Evolutionary conservation across 2,888 invertebrate genomes (phyloP).

Genomic region (Cephonodes hylas): DNA sequence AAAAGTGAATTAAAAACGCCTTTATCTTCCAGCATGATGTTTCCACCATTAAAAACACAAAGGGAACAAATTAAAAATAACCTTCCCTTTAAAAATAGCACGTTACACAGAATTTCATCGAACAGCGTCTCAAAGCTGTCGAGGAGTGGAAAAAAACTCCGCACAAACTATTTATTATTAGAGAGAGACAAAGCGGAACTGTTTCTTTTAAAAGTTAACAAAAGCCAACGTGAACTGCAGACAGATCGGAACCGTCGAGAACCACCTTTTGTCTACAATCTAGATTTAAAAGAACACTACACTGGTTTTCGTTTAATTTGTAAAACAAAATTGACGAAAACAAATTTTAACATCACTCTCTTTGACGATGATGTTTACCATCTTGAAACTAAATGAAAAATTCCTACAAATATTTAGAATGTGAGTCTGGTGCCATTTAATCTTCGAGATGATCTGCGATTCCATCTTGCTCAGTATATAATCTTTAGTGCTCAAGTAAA

Average conservation of each 20-base stretch:
- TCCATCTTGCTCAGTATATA: too few relatives aligned
- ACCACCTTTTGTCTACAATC: neutral
- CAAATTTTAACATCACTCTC: too few relatives aligned
- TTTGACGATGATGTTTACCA: too few relatives aligned
- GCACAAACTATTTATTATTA: constrained; percentile 20
- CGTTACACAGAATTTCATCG: neutral
- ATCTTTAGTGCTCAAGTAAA: too few relatives aligned
- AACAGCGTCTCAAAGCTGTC: constrained; percentile 3
- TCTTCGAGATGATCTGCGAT: too few relatives aligned
- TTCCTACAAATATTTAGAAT: too few relatives aligned
- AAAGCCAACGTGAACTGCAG: constrained; percentile 18
- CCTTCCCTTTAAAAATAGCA: neutral
- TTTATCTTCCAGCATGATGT: neutral
- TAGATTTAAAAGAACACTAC: neutral
- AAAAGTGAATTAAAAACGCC: neutral
- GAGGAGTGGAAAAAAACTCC: constrained; percentile 1
- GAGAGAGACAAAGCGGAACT: constrained; percentile 20
- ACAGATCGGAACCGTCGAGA: constrained; percentile 21
- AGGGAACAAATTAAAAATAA: neutral
- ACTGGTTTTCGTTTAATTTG: neutral
- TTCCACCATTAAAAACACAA: neutral
- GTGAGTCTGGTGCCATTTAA: too few relatives aligned
- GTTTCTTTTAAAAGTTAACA: constrained; percentile 26
- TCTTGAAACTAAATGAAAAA: too few relatives aligned
- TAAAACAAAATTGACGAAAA: neutral